Percentiles rank a stretch among this genome's conserved stretches.
Conservation (phyloP, 1,140 invertebrate species). For the Caligus rogercresseyi region DNA sequence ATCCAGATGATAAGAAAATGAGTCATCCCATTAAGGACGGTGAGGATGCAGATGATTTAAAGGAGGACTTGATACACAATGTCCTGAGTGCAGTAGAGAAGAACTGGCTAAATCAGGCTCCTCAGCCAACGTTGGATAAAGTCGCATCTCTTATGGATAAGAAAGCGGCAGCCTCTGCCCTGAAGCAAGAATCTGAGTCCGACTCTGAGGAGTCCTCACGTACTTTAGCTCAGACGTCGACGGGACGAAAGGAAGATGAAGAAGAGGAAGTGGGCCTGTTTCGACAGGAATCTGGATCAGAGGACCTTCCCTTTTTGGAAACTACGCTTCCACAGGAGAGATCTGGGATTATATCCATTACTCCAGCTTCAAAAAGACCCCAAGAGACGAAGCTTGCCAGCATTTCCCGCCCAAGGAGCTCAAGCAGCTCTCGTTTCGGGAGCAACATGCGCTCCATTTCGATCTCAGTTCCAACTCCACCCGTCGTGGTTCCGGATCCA, state of each 20-base stretch:
- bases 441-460: not conserved
- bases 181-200: not conserved
- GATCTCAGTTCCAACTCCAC: conserved; percentile 8
- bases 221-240: not conserved
- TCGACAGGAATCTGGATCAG: conserved; percentile 13
- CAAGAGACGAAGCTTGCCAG: conserved; percentile 12
- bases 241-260: not conserved
- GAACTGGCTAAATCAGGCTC: conserved; percentile 19
- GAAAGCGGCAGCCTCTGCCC: not conserved
- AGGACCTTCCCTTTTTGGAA: conserved; percentile 16
- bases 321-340: conserved; percentile 17
- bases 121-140: conserved; percentile 17
- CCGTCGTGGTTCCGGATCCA: not conserved
- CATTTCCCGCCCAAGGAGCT: conserved; percentile 11
- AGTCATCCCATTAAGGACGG: not conserved
- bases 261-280: conserved; percentile 11
- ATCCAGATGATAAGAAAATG: not conserved
- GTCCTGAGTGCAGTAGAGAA: conserved; percentile 17
- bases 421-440: not conserved
- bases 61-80: conserved; percentile 14
- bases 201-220: not conserved
- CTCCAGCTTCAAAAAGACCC: conserved; percentile 3
- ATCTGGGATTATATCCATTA: conserved; percentile 5
- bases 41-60: not conserved
- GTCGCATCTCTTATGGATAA: conserved; percentile 3